Conservation (phyloP, 2,888 invertebrate species). For the Pristionchus arcanus region DNA sequence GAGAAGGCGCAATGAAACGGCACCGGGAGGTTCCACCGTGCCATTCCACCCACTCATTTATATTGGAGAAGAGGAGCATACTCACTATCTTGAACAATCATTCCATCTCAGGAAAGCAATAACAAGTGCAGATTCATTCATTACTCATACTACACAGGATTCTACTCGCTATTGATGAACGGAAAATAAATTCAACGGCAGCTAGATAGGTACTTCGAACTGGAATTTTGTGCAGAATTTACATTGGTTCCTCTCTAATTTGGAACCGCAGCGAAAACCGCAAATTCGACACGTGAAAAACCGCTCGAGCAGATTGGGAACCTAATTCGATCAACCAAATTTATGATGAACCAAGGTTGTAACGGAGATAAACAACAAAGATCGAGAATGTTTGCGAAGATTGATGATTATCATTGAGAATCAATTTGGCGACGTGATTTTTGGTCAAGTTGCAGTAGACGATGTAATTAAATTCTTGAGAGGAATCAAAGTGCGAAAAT, state of each 20-base stretch:
- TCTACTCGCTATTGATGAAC: no score
- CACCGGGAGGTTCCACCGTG: neutral
- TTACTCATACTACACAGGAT: no score
- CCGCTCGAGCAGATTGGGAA: neutral
- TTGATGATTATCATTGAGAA: neutral
- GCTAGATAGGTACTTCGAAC: no score
- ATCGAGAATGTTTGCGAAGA: neutral
- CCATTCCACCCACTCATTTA: neutral
- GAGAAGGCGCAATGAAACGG: neutral
- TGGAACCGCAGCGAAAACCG: conserved; percentile 17
- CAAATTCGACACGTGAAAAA: conserved; percentile 26
- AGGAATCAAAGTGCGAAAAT: neutral
- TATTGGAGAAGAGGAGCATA: neutral
- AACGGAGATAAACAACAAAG: conserved; percentile 19
- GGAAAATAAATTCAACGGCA: no score
- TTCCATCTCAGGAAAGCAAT: neutral
- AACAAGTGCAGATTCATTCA: neutral
- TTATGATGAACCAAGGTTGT: conserved; percentile 40
- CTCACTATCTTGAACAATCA: neutral
- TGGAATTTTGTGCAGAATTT: neutral
- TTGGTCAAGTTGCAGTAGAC: no score
- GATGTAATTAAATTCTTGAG: neutral
- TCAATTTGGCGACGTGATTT: no score
- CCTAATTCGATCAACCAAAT: conserved; percentile 46
- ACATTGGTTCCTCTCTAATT: neutral